These are phyloP conservation scores for Cyclargus thomasi DNA, from an alignment of 1,140 invertebrate genomes.

Conservation along the genomic window DNA sequence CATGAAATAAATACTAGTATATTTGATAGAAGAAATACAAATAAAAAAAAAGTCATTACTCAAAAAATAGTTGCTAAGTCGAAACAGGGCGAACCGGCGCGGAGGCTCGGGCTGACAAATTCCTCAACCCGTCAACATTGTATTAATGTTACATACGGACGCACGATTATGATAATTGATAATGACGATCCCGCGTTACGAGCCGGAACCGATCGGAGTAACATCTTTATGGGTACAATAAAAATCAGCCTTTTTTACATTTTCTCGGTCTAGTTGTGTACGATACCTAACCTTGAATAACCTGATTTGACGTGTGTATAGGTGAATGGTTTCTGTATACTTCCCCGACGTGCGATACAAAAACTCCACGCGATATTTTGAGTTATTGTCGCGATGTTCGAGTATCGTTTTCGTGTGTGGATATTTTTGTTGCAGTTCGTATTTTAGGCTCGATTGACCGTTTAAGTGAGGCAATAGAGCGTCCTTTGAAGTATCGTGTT, in stretches of 20 bases:
- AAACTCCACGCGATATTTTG: conserved; percentile 4
- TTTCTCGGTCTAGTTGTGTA: conserved; percentile 8
- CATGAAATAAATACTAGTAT: too few relatives aligned
- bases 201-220: background rate
- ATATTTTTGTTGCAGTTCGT: background rate
- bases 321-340: conserved; percentile 18
- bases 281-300: conserved; percentile 19
- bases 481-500: background rate
- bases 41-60: too few relatives aligned
- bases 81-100: background rate
- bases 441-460: background rate
- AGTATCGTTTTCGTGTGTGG: background rate
- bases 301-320: conserved; percentile 17
- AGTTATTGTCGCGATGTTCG: background rate
- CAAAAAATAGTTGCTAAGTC: background rate
- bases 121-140: background rate
- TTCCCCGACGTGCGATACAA: conserved; percentile 12
- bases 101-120: background rate
- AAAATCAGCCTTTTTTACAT: conserved; percentile 9
- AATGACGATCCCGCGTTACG: background rate
- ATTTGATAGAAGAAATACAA: too few relatives aligned
- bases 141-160: background rate
- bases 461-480: background rate
- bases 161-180: background rate
- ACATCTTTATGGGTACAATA: conserved; percentile 1